Evolutionary conservation across 2,113 vertebrate genomes (phyloP).

Genomic region (Hystrix cristata): DNA sequence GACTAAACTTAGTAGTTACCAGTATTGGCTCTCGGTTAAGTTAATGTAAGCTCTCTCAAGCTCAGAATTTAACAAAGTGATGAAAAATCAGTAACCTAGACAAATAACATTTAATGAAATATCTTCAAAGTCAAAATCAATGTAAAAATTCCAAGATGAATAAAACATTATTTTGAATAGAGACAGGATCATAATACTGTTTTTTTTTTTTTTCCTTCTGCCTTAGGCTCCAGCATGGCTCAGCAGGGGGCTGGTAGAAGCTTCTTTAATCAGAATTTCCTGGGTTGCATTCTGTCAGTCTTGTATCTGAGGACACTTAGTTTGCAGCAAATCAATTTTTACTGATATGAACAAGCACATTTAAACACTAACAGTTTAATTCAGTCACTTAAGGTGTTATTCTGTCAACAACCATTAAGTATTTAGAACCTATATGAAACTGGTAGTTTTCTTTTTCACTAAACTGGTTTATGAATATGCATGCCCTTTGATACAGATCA

Average conservation of each 20-base stretch:
- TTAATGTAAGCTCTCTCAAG: background rate
- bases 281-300: background rate
- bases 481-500: background rate
- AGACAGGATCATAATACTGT: background rate
- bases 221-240: background rate
- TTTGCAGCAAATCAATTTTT: background rate
- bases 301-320: background rate
- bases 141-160: background rate
- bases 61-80: background rate
- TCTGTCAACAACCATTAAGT: background rate
- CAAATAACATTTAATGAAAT: background rate
- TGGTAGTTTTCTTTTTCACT: background rate
- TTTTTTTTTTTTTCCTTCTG: background rate
- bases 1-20: background rate
- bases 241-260: background rate
- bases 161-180: constrained; percentile 33
- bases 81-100: background rate
- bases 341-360: background rate
- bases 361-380: constrained; percentile 1
- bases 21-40: background rate
- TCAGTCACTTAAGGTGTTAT: background rate
- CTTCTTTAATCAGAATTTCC: constrained; percentile 38
- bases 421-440: background rate
- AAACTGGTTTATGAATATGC: background rate
- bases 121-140: constrained; percentile 13